Base-by-base conservation (phyloP, 2,888 invertebrate species). In the Perdita meconis region DNA sequence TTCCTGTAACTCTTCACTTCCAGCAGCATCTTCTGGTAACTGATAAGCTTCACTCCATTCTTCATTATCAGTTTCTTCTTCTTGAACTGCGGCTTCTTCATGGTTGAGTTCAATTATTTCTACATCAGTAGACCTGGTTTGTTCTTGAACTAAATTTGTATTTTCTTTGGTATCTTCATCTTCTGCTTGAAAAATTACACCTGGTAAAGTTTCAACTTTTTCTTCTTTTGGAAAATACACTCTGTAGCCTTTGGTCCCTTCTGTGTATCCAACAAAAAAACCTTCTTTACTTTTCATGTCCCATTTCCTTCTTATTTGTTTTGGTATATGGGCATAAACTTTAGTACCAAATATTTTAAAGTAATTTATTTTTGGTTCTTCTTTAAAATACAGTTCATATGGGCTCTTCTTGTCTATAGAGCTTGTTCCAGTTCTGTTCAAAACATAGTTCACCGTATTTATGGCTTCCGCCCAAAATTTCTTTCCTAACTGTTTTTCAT, bases 201-300 rank as follows among this genome's bases (percentile, higher is more conserved):
- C 42, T 42, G n/a, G 13, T 13, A n/a, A 42, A 1, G 16, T 42
- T 42, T 5, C 16, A 12, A 42, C 16, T 42, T 42, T 42, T 12
- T 5, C 1, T 42, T 42, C 42, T n/a, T 42, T 2, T 42, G 42
- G 42, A 4, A 42, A n/a, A 16, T 42, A 42, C 1, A 16, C 16
- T 42, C n/a, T 42, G 42, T 42, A 42, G 5, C 42, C 42, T 1
- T 42, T 42, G 13, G 42, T n/a, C 16, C 16, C 42, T 16, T 42
- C n/a, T 42, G 42, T 5, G 16, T 42, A 42, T 3, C 42, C 42
- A 5, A 42, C 10, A n/a, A 42, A 42, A 5, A 42, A 1, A n/a
- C 42, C 42, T 42, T 42, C 30, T 42, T 42, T 42, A n/a, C 42
- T 42, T 4, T 42, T 42, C 42, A 42, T 42, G n/a, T 42, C n/a